These are phyloP conservation scores for Rousettus madagascariensis DNA, from an alignment of 2,797 vertebrate genomes.

Conservation along the genomic window DNA sequence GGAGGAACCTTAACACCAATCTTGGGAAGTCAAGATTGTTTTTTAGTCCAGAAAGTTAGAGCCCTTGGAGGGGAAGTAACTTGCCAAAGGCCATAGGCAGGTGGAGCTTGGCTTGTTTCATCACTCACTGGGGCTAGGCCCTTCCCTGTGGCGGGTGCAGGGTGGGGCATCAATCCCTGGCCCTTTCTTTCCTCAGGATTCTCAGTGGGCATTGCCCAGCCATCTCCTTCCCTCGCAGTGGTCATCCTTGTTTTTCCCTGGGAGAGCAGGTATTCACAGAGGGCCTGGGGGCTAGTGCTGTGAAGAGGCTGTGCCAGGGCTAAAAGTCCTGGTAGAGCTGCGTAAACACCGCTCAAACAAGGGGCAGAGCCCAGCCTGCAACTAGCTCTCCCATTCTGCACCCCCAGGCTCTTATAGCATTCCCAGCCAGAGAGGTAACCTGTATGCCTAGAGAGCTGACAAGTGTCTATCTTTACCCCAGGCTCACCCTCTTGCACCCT, in stretches of 20 bases:
- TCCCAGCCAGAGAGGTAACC: not conserved
- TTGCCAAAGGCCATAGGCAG: not conserved
- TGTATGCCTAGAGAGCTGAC: not conserved
- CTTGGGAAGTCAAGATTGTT: constrained; percentile 39
- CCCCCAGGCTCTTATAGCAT: not conserved
- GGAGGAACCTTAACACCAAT: not conserved
- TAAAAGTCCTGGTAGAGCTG: not conserved
- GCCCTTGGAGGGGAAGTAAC: constrained; percentile 30
- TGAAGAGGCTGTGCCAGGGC: not conserved
- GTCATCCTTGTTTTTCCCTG: not conserved
- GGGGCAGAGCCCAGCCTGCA: not conserved
- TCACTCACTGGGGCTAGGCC: not conserved
- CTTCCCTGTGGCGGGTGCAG: not conserved
- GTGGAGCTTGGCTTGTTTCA: not conserved
- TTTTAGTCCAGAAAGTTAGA: not conserved
- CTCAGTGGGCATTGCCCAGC: not conserved
- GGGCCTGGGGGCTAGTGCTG: not conserved
- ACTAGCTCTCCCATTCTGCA: not conserved
- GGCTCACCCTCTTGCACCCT: constrained; percentile 2
- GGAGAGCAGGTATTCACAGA: not conserved
- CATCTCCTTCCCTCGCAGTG: not conserved
- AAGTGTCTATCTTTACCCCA: not conserved
- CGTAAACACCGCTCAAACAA: not conserved
- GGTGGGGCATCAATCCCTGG: not conserved
- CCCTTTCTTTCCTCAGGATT: not conserved